phyloP scores from a whole-genome alignment of 2,888 invertebrate species.

The Dioctria rufipes region DNA sequence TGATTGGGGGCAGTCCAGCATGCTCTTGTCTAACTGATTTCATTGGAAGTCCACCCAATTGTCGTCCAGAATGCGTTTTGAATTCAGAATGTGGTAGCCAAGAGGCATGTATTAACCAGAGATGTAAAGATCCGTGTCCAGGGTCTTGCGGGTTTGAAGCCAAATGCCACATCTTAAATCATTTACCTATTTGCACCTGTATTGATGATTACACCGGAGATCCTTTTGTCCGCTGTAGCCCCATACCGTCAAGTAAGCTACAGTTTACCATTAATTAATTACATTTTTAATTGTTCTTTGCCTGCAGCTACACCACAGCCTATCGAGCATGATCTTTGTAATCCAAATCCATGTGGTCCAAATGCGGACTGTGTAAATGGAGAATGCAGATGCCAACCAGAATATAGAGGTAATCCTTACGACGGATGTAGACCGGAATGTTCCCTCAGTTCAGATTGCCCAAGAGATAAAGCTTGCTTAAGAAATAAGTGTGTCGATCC shows the following conservation, averaged over 20 bases:
- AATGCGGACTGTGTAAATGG: slow-evolving; percentile 80
- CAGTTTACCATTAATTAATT: slow-evolving; percentile 52
- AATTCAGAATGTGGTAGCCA: slow-evolving; percentile 86
- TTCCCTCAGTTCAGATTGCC: slow-evolving; percentile 81
- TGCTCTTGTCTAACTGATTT: slow-evolving; percentile 86
- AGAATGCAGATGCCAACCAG: slow-evolving; percentile 80
- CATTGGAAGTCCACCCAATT: slow-evolving; percentile 84
- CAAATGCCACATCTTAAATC: slow-evolving; percentile 83
- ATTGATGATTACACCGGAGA: slow-evolving; percentile 80
- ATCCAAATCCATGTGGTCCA: slow-evolving; percentile 84
- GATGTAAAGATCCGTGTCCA: slow-evolving; percentile 86
- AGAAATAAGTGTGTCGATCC: slow-evolving; percentile 82
- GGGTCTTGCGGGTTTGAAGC: slow-evolving; percentile 88
- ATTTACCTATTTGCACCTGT: slow-evolving; percentile 86
- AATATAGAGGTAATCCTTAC: slow-evolving; percentile 81
- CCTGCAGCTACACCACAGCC: slow-evolving; percentile 71
- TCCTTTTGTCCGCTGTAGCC: slow-evolving; percentile 82
- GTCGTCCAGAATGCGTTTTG: slow-evolving; percentile 85
- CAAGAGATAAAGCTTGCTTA: slow-evolving; percentile 78
- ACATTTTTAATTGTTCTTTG: slow-evolving; percentile 9
- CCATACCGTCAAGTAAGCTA: slow-evolving; percentile 71
- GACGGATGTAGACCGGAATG: slow-evolving; percentile 82
- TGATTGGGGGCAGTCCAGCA: slow-evolving; percentile 80
- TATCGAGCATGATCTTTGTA: slow-evolving; percentile 74
- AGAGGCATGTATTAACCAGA: slow-evolving; percentile 83